Conservation (phyloP, 2,113 vertebrate species). For the Illadopsis cleaveri region DNA sequence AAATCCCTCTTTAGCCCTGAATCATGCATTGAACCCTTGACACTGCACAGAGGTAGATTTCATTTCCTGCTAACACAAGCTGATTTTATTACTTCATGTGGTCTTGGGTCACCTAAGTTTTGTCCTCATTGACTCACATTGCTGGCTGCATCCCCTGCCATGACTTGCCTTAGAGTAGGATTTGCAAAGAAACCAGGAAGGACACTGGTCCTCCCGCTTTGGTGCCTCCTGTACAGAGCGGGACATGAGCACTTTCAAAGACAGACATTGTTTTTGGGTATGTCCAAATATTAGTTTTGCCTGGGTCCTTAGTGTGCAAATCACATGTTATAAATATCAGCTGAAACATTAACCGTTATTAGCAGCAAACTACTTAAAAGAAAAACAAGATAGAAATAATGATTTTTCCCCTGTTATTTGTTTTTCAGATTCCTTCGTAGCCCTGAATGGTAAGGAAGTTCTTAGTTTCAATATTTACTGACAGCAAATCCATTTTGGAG, state of each 20-base stretch:
- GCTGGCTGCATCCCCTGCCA: background rate
- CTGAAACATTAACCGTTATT: background rate
- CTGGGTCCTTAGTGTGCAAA: background rate
- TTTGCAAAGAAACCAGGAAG: background rate
- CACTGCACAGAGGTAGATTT: background rate
- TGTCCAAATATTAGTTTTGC: background rate
- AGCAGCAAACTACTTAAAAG: background rate
- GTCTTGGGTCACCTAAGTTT: background rate
- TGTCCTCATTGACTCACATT: background rate
- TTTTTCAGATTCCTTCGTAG: conserved; percentile 94
- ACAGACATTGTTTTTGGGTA: background rate
- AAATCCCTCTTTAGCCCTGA: background rate
- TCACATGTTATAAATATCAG: background rate
- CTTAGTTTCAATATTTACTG: conserved; percentile 61
- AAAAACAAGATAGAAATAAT: conserved; percentile 60
- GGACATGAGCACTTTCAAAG: background rate
- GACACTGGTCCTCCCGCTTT: background rate
- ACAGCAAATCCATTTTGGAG: conserved; percentile 49
- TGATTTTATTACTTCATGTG: background rate
- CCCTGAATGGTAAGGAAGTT: conserved; percentile 91
- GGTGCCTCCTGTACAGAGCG: background rate
- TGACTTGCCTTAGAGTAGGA: background rate
- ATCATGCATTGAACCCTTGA: background rate
- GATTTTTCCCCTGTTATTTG: conserved; percentile 67
- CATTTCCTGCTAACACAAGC: background rate